Percentiles rank a stretch among this genome's conserved stretches.
Conservation (phyloP, 2,888 invertebrate genomes). For the Branchellion lobata region DNA sequence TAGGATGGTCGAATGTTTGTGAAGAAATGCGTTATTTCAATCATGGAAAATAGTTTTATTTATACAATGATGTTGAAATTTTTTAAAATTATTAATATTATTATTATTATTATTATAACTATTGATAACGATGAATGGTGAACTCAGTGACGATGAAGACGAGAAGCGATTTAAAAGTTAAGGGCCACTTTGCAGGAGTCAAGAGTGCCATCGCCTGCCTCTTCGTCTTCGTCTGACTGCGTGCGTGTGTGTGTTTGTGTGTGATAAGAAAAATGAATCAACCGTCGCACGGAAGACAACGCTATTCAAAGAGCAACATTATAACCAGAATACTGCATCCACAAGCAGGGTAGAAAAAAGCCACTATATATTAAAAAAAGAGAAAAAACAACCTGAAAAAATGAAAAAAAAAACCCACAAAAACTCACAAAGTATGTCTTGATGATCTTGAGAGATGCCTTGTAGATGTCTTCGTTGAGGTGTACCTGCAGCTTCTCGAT, state of each 20-base stretch:
- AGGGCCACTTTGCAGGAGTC: not conserved
- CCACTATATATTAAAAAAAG: not conserved
- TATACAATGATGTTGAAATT: too few species aligned
- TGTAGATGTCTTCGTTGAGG: conserved; percentile 64
- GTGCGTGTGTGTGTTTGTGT: too few species aligned
- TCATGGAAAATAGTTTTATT: too few species aligned
- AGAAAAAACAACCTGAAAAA: not conserved
- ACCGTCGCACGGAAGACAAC: too few species aligned
- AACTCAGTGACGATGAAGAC: not conserved
- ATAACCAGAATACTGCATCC: not conserved
- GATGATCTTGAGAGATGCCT: conserved; percentile 63
- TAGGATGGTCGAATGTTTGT: too few species aligned
- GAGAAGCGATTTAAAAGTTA: not conserved
- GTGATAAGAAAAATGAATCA: too few species aligned
- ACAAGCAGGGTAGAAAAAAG: not conserved
- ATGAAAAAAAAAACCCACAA: too few species aligned
- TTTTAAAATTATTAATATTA: too few species aligned
- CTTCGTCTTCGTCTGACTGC: not conserved
- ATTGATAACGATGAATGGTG: too few species aligned
- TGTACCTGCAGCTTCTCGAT: conserved; percentile 65
- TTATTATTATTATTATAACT: too few species aligned
- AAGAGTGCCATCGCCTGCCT: not conserved
- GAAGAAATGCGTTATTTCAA: too few species aligned
- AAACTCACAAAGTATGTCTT: conserved; percentile 62
- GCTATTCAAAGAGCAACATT: not conserved